Evolutionary conservation across 2,113 vertebrate species (phyloP), one percentile per base, ranked within the genome.

Genomic region (Cololabis saira): DNA sequence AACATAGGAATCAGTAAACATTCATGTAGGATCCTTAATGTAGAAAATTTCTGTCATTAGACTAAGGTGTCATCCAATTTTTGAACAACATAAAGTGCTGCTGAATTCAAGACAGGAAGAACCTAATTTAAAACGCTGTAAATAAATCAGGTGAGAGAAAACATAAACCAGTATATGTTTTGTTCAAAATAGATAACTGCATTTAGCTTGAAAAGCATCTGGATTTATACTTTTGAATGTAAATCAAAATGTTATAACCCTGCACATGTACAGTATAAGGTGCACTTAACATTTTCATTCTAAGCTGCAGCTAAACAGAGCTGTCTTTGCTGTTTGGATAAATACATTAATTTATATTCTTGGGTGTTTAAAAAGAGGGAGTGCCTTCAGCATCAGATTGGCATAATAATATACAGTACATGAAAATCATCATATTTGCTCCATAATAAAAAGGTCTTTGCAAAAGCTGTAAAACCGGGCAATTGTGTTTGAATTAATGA

Each of bases 341-440:
- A 84, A 89, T 86, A 80, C 70, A 80, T 84, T 82, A 21, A 81
- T 84, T 89, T 86, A 85, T 90, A 68, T 86, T 75, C 61, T 60
- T 11, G 61, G 73, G 60, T 85, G 74, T 89, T 90, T 89, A 81
- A 83, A 78, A 86, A 87, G 73, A 80, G 63, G 61, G 19, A 64
- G 59, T 55, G 59, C 66, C 82, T 82, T 83, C 60, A 65, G 67
- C 81, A 81, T 86, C 79, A 73, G 53, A 79, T 83, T 81, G 78
- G 82, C 76, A 89, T 85, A 84, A 85, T 87, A 82, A 87, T 76
- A 88, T 80, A 72, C 44, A 74, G 47, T 61, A 82, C 44, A 77
- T 74, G 66, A 72, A 83, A 85, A 78, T 74, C 65, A 88, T 71
- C 72, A 74, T 74, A 84, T 77, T 79, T 80, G 70, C 81, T 88